Evolutionary conservation across 1,140 invertebrate species (phyloP), one percentile per base, ranked within the genome.

Genomic region (Lethrus apterus): DNA sequence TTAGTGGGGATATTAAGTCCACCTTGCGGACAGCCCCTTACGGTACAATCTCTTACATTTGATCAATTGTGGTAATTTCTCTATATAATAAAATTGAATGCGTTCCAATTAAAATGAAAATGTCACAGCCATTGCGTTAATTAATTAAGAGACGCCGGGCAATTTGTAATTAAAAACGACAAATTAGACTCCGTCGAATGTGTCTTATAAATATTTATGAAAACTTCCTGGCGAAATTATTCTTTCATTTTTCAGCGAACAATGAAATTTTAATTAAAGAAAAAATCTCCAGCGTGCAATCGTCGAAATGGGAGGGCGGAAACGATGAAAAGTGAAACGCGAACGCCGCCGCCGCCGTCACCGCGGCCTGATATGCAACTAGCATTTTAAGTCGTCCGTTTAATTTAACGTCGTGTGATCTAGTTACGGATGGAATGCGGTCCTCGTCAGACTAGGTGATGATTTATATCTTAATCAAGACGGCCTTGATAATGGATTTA

Each of bases 381-480:
- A 34, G 44, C 40, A 42, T 53, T 47, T 53, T 49, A 53, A 53
- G 49, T 34, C 33, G 34, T 21, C 23, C 32, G 53, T 53, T 56
- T 53, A 59, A 55, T 59, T 55, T 48, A 40, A 15, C 18, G 17
- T 52, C 45, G 41, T 42, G 51, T 34, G 51, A 54, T 54, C 48
- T 48, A 51, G 34, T 55, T 55, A 47, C 42, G 42, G 34, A 18
- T 21, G 58, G 56, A 58, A 60, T 58, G 52, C 46, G 32, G 42
- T 31, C 46, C 10, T 26, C 35, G 19, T 48, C 52, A 50, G 46
- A 46, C 35, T 46, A 56, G 51, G 54, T 54, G 58, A 56, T 60
- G 58, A 60, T 60, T 60, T 60, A 60, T 58, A 52, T 56, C 58
- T 60, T 56, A 55, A 60, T 60, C 56, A 58, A 54, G 50, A 33